These are phyloP conservation scores for Diogma glabrata DNA, from an alignment of 2,888 invertebrate genomes.

Conservation along the genomic window DNA sequence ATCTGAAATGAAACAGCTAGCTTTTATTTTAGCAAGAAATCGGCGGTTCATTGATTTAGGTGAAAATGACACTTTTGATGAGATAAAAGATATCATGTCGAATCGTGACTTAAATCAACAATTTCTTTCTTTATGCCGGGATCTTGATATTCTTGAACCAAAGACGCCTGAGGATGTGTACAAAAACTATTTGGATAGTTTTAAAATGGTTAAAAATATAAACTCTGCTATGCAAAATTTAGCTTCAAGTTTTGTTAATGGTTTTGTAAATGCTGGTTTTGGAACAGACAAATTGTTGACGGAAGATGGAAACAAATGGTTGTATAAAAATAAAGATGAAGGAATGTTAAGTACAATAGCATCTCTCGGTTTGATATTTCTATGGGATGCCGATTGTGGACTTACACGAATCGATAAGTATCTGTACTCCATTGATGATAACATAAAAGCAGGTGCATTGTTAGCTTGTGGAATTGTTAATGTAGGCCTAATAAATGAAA, in stretches of 20 bases:
- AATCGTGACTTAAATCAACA: slow-evolving; percentile 89
- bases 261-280: slow-evolving; percentile 97
- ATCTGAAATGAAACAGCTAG: slow-evolving; percentile 78
- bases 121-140: slow-evolving; percentile 85
- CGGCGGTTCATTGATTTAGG: slow-evolving; percentile 76
- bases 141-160: slow-evolving; percentile 98
- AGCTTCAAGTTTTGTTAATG: slow-evolving; percentile 96
- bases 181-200: slow-evolving; percentile 69
- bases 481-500: slow-evolving; percentile 93
- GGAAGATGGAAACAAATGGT: slow-evolving; percentile 73
- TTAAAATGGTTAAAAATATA: slow-evolving; percentile 79
- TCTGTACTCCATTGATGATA: slow-evolving; percentile 86
- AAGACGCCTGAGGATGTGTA: slow-evolving; percentile 99
- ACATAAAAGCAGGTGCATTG: slow-evolving; percentile 94
- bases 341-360: slow-evolving; percentile 97
- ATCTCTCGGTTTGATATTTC: slow-evolving; percentile 82
- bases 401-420: slow-evolving; percentile 97
- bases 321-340: slow-evolving; percentile 96
- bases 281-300: slow-evolving; percentile 90
- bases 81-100: slow-evolving; percentile 80
- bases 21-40: slow-evolving; percentile 92
- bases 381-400: slow-evolving; percentile 99
- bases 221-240: slow-evolving; percentile 94
- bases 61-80: slow-evolving; percentile 55
- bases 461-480: slow-evolving; percentile 95